Percentiles rank a stretch among this genome's conserved stretches.
phyloP scores from a whole-genome alignment of 2,797 vertebrate species.

The Dendrocincla tyrannina region DNA sequence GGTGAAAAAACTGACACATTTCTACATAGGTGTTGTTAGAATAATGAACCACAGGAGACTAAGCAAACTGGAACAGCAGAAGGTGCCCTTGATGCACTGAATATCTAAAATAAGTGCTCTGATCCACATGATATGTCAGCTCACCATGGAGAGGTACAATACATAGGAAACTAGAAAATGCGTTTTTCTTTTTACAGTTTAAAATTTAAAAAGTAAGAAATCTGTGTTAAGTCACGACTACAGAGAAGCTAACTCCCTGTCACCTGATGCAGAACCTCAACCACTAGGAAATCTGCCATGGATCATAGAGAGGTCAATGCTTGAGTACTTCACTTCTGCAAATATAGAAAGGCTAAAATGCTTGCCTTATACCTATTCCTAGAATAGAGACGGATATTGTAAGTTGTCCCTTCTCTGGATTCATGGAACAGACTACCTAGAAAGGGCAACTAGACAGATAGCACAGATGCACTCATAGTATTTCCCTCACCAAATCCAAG shows the following conservation, averaged over 20 bases:
- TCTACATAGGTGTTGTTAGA: neutral
- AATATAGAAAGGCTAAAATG: constrained; percentile 76
- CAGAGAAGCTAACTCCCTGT: constrained; percentile 37
- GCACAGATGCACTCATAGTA: constrained; percentile 37
- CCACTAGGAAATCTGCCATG: constrained; percentile 33
- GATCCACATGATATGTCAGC: neutral
- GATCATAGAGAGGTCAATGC: constrained; percentile 55
- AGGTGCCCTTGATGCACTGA: neutral
- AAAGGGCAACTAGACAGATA: constrained; percentile 59
- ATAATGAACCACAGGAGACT: neutral
- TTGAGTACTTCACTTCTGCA: constrained; percentile 52
- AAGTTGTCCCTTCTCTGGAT: constrained; percentile 74
- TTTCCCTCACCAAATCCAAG: constrained; percentile 31
- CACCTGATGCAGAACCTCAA: constrained; percentile 42
- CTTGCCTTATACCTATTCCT: constrained; percentile 79
- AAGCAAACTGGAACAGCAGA: constrained; percentile 32
- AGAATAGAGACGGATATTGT: constrained; percentile 78
- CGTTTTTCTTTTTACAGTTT: constrained; percentile 9
- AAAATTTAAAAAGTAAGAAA: constrained; percentile 62
- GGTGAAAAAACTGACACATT: neutral
- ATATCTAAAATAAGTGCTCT: constrained; percentile 29
- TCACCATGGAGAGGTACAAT: constrained; percentile 37
- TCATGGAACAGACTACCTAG: constrained; percentile 64
- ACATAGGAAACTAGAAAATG: constrained; percentile 64
- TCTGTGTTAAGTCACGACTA: constrained; percentile 13